Base-by-base conservation (phyloP, 2,113 vertebrate species). In the Noctilio leporinus region DNA sequence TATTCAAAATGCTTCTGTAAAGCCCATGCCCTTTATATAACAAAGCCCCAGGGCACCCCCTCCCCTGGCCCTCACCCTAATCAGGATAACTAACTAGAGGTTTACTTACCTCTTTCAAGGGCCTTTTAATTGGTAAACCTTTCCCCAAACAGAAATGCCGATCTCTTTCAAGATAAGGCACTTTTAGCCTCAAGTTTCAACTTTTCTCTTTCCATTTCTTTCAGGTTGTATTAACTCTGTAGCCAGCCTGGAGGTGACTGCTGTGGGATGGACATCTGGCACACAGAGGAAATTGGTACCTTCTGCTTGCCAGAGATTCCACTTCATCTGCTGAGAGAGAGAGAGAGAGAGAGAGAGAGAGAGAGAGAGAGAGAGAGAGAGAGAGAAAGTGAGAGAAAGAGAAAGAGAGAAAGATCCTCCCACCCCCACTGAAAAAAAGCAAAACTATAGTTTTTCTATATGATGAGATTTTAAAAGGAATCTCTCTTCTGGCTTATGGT, bases 121-220 rank as follows among this genome's bases (percentile, higher is more conserved):
- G 35, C 53, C 73, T 87, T 94, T 97, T 78, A 95, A 93, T 70
- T 51, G 51, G 69, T 88, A 96, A 91, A 55, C 45, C 87, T 94
- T 93, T 87, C 28, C 6, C 33, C 45, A 87, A 85, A 92, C 86
- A 45, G 59, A 81, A 95, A 87, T 0, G 16, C 57, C 8, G 95
- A 97, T 97, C 86, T 82, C 43, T 80, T 86, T 92, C 19, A 38
- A 82, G 97, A 97, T 96, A 96, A 96, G 86, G 62, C 43, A 14
- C 64, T 72, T 47, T 40, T 11, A 49, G 76, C 76, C 89, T 94
- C 94, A 40, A 90, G 81, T 92, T 93, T 94, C 87, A 49, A 38
- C 17, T 70, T 73, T 78, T 88, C 94, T 53, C 26, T 94, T 95
- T 64, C 72, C 87, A 59, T 59, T 95, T 45, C 81, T 47, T 87